Conservation (phyloP, 2,888 invertebrate genomes). For the Exocentrus adspersus region DNA sequence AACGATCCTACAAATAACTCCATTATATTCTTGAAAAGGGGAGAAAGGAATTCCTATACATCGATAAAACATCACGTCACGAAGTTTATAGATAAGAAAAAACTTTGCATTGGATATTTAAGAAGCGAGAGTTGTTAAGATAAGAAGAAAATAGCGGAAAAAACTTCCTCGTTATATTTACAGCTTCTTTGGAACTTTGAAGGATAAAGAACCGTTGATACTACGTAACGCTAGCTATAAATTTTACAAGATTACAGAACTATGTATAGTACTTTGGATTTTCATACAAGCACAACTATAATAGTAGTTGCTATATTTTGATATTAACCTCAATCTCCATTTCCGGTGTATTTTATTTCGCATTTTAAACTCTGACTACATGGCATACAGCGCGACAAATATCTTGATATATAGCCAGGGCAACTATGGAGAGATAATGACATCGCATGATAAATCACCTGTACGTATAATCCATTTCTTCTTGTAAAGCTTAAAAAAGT, state of each 20-base stretch:
- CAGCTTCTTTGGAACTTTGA: constrained; percentile 5
- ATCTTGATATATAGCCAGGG: constrained; percentile 23
- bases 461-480: constrained; percentile 16
- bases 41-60: neutral
- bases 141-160: constrained; percentile 19
- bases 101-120: neutral
- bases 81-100: constrained; percentile 9
- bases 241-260: neutral
- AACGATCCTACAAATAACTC: no score
- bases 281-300: neutral
- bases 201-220: constrained; percentile 21
- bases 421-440: constrained; percentile 22
- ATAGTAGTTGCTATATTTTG: no score
- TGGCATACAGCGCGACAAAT: constrained; percentile 12
- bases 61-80: neutral
- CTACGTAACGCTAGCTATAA: constrained; percentile 14
- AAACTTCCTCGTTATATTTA: constrained; percentile 8
- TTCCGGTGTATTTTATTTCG: neutral
- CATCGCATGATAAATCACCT: constrained; percentile 25
- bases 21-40: no score
- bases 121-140: constrained; percentile 15
- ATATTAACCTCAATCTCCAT: no score
- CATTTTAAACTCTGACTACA: neutral
- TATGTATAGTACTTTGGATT: neutral
- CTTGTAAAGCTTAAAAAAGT: constrained; percentile 21